These are phyloP conservation scores for Apeira syringaria DNA, from an alignment of 2,888 invertebrate genomes.

Conservation along the genomic window DNA sequence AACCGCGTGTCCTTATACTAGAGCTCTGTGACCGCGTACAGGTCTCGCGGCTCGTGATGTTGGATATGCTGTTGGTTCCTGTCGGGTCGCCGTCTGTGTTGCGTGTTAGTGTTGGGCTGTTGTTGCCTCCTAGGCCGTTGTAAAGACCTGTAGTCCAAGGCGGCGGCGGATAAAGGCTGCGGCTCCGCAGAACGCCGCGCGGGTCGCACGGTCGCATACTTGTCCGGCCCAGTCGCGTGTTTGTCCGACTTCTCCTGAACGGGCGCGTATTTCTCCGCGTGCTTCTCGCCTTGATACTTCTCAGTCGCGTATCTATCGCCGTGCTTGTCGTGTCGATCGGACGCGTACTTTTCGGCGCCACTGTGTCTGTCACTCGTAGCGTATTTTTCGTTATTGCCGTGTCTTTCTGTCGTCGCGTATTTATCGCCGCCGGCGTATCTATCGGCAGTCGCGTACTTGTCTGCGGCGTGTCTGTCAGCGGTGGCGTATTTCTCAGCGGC, in stretches of 20 bases:
- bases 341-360: not conserved
- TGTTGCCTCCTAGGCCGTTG: constrained; percentile 77
- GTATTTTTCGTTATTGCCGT: not conserved
- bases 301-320: not conserved
- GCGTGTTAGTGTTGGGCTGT: constrained; percentile 34
- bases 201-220: constrained; percentile 74
- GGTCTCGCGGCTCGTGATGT: constrained; percentile 75
- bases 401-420: constrained; percentile 3
- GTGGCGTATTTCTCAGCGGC: constrained; percentile 5
- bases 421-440: constrained; percentile 1
- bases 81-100: constrained; percentile 39
- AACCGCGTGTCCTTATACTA: constrained; percentile 32
- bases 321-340: not conserved
- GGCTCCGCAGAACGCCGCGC: constrained; percentile 62
- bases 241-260: constrained; percentile 33
- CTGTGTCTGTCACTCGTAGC: constrained; percentile 2
- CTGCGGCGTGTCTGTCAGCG: constrained; percentile 1
- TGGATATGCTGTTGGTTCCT: constrained; percentile 17
- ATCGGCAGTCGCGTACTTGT: not conserved
- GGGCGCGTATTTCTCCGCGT: constrained; percentile 42
- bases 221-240: constrained; percentile 43
- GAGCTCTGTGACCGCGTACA: constrained; percentile 88
- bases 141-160: constrained; percentile 84
- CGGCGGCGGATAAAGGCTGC: constrained; percentile 80
- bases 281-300: not conserved